Base-by-base conservation (phyloP, 2,888 invertebrate species). In the Drosophila lacicola region DNA sequence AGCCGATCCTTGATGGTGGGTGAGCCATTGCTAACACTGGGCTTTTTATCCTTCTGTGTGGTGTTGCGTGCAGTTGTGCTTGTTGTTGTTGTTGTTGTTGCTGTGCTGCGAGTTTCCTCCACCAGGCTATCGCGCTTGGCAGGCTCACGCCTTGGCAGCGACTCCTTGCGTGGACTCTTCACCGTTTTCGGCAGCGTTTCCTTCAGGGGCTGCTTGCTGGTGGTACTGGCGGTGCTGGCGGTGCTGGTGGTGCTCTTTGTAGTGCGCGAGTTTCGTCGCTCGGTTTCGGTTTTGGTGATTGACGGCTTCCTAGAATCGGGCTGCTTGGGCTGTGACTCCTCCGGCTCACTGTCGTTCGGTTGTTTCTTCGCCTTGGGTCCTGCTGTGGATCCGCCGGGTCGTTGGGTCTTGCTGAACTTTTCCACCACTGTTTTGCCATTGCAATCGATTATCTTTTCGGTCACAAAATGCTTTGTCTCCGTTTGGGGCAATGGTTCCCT, bases 1-100 rank as follows among this genome's bases (percentile, higher is more conserved):
- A 91, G 63, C 0, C 90, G 88, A 54, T 91, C 91, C 69, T 90
- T 90, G 11, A 90, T 89, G 2, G 63, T 74, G 0, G 82, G 45
- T 0, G 77, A 60, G 6, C 29, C 67, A 3, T 49, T 60, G 5
- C 46, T 25, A 10, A 74, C 77, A 29, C 58, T 79, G 3, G 74
- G 60, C 44, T 89, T 85, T 6, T 78, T 58, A 25, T 70, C 61
- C 42, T 56, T 60, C 8, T 57, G 56, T 4, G 51, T 63, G 4
- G 37, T 72, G 13, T 29, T 70, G 8, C 78, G 67, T 4, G 57
- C 51, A 2, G 62, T 72, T 11, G 69, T 74, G 1, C 29, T 29
- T 29, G 41, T 58, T n/a, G 63, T 70, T 25, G 50, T 74, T 3
- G 68, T 74, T 5, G 17, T 17, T 17, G 68, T 74, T 5, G 17